Base-by-base conservation (phyloP, 2,888 invertebrate genomes). In the Hydrotaea cyrtoneurina region DNA sequence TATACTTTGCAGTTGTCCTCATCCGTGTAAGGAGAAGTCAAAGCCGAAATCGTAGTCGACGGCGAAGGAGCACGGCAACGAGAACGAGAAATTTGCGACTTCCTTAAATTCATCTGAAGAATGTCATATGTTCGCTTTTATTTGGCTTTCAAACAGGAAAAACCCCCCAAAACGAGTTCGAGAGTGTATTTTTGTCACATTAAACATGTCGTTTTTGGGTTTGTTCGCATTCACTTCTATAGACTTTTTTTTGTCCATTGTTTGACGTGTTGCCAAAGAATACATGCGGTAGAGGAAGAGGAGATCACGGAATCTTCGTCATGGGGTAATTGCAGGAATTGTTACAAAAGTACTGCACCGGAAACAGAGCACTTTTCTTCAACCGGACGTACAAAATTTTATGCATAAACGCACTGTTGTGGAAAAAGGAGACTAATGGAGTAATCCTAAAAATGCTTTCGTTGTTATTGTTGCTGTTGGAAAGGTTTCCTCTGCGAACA, bases 281-380 rank as follows among this genome's bases (percentile, higher is more conserved):
- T 23, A 5, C 13, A 21, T 15, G 8, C 8, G 69, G 46, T 23
- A 39, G 39, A 39, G 66, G 62, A 46, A 26, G 39, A 76, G 57
- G 59, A 43, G 23, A 2, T 15, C 39, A 62, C 23, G 46, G 59
- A 69, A 39, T 74, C 39, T 73, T 23, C n/a, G 55, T 59, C 21
- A 78, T 72, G 83, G 78, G 78, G 78, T 85, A 85, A 85, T 85
- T 85, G 85, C 82, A 85, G 71, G 77, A 69, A 82, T 77, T 85
- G 77, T 80, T 82, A 82, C 36, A 82, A 78, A 84, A 77, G 83
- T 78, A 80, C 82, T 78, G 86, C 83, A 83, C 85, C 83, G 87
- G 87, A 87, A 86, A 82, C 78, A 73, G 81, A 83, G 86, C 86
- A 87, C 86, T 87, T 79, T 86, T 78, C 83, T 74, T 57, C 66